Conservation (phyloP, 2,888 invertebrate species). For the Hetaerina titia region DNA sequence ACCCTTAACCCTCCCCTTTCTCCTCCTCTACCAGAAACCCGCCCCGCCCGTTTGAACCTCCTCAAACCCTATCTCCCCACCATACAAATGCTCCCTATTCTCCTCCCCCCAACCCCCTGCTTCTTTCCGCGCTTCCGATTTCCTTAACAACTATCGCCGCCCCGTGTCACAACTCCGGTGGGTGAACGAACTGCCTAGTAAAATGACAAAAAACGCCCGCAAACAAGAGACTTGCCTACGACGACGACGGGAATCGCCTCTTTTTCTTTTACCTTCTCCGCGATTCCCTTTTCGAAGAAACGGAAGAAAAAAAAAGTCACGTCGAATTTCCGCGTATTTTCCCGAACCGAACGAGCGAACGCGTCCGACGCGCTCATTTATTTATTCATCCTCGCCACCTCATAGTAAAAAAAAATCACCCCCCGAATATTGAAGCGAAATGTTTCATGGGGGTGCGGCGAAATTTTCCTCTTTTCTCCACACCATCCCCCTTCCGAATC, state of each 20-base stretch:
- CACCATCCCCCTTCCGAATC: no score
- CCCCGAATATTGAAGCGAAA: no score
- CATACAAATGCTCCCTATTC: background rate
- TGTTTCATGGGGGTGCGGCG: no score
- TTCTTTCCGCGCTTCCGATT: conserved; percentile 1
- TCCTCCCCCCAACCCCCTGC: background rate
- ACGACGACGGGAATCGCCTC: background rate
- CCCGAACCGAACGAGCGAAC: background rate
- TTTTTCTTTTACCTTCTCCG: background rate
- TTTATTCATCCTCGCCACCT: no score
- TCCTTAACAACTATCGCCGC: background rate
- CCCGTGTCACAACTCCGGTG: background rate
- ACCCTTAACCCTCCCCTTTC: background rate
- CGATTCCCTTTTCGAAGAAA: background rate
- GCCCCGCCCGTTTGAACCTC: background rate
- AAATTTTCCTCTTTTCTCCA: no score
- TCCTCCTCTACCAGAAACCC: background rate
- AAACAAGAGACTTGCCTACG: background rate
- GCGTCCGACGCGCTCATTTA: background rate
- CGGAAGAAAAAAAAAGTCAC: background rate
- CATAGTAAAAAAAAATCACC: no score
- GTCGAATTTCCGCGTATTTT: background rate
- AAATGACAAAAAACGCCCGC: background rate
- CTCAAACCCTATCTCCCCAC: background rate
- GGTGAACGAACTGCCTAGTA: conserved; percentile 30